Conservation (phyloP, 1,140 invertebrate genomes). For the Orchesella cincta region DNA sequence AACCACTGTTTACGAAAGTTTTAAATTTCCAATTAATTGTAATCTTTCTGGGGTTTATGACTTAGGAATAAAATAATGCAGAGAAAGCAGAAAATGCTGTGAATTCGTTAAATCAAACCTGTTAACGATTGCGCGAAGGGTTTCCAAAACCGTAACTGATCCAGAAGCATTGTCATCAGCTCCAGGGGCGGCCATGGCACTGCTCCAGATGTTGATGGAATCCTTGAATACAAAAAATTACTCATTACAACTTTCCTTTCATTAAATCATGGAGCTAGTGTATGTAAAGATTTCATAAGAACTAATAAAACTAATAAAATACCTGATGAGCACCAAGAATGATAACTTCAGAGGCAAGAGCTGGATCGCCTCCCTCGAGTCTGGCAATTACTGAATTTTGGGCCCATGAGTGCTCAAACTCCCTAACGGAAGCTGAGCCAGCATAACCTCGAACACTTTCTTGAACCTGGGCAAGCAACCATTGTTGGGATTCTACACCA, state of each 20-base stretch:
- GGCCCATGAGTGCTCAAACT: background rate
- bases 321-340: conserved; percentile 36
- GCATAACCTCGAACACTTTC: background rate
- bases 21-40: too few species aligned
- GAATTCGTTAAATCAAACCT: background rate
- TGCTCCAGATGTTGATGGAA: background rate
- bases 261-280: too few species aligned
- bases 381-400: conserved; percentile 29
- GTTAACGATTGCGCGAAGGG: conserved; percentile 21
- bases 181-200: background rate
- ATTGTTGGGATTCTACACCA: conserved; percentile 22
- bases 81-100: background rate
- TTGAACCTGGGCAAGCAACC: conserved; percentile 23
- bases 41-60: background rate
- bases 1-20: too few species aligned
- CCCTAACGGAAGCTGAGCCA: background rate
- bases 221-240: background rate
- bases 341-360: background rate
- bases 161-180: conserved; percentile 35
- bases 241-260: too few species aligned
- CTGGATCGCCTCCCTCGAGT: conserved; percentile 31
- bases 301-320: conserved; percentile 8
- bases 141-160: conserved; percentile 15
- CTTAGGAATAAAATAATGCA: background rate
- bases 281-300: background rate